phyloP scores from a whole-genome alignment of 1,140 invertebrate species.

The Melitaea cinxia region DNA sequence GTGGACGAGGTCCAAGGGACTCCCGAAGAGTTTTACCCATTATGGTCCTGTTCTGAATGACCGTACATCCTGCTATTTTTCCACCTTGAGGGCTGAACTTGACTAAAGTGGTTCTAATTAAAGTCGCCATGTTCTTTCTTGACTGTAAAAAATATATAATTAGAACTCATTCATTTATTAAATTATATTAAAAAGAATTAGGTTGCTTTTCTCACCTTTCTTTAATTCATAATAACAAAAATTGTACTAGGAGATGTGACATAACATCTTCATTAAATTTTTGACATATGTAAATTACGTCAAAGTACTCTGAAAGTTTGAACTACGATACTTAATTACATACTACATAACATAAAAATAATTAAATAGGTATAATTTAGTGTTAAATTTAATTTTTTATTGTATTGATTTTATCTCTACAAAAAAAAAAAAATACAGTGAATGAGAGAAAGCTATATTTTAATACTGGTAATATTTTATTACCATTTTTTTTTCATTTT shows the following conservation, averaged over 20 bases:
- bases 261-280: constrained; percentile 36
- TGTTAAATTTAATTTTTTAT: no score
- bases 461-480: background rate
- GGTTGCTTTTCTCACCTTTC: constrained; percentile 24
- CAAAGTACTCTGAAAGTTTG: background rate
- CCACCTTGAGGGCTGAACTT: constrained; percentile 63
- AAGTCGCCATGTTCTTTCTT: constrained; percentile 59
- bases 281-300: constrained; percentile 17
- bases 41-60: constrained; percentile 81
- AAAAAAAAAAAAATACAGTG: no score
- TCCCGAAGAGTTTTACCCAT: constrained; percentile 82
- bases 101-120: constrained; percentile 62
- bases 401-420: no score
- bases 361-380: no score
- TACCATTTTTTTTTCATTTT: constrained; percentile 3
- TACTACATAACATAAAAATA: no score
- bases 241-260: constrained; percentile 31
- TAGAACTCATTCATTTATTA: background rate
- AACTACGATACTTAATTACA: no score
- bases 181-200: background rate
- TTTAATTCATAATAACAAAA: constrained; percentile 45
- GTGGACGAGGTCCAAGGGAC: constrained; percentile 64
- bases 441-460: background rate
- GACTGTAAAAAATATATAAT: constrained; percentile 39
- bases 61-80: constrained; percentile 75